These are phyloP conservation scores for Sceloporus tristichus DNA, from an alignment of 2,113 vertebrate genomes.

Conservation along the genomic window DNA sequence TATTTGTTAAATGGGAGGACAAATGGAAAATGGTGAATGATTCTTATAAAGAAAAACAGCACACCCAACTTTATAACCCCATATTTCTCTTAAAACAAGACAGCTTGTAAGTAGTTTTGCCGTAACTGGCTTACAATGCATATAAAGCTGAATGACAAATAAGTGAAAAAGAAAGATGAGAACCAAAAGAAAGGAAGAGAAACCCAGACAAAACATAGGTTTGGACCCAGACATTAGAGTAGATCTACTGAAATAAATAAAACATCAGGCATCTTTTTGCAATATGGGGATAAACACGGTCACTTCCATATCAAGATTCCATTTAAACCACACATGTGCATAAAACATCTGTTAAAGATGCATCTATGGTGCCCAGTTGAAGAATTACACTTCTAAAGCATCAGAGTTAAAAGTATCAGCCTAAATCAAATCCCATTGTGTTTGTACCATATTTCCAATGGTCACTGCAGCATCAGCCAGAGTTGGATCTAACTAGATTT, in stretches of 20 bases:
- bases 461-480: too few relatives aligned
- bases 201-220: neutral
- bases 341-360: too few relatives aligned
- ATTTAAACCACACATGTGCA: too few relatives aligned
- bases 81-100: neutral
- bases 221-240: neutral
- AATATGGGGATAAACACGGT: neutral
- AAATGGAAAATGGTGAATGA: neutral
- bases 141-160: neutral
- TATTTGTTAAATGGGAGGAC: neutral
- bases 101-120: neutral
- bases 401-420: neutral
- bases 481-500: too few relatives aligned
- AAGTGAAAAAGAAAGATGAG: too few relatives aligned
- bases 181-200: neutral
- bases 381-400: neutral
- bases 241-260: too few relatives aligned
- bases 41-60: neutral
- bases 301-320: neutral
- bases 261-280: neutral
- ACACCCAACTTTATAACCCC: neutral
- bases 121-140: neutral
- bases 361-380: too few relatives aligned
- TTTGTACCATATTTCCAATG: too few relatives aligned
- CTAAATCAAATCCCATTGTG: neutral